Percentiles rank a stretch among this genome's conserved stretches.
Evolutionary conservation across 2,113 vertebrate genomes (phyloP).

Genomic region (Onychostoma macrolepis): DNA sequence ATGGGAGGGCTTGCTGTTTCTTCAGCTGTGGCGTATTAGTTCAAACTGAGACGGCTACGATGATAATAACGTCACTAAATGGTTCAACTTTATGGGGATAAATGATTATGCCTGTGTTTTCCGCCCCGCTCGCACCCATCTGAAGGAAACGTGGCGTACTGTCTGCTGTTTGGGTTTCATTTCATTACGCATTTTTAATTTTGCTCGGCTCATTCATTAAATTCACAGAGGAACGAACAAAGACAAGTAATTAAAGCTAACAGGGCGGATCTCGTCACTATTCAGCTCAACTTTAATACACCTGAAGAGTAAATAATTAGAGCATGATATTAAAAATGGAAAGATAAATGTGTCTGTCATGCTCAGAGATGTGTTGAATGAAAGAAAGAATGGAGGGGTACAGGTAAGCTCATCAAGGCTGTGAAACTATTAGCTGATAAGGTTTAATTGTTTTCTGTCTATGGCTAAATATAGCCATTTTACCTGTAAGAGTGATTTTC

Average conservation of each 20-base stretch:
- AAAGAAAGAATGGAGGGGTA: background rate
- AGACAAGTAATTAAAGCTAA: slow-evolving; percentile 58
- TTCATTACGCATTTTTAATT: slow-evolving; percentile 57
- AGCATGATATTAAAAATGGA: slow-evolving; percentile 59
- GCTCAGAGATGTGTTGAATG: slow-evolving; percentile 8
- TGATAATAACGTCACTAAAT: slow-evolving; percentile 50
- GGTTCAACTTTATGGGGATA: slow-evolving; percentile 43
- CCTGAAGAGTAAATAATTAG: slow-evolving; percentile 58
- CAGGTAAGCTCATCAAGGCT: background rate
- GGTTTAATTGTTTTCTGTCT: slow-evolving; percentile 31
- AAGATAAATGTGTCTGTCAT: slow-evolving; percentile 55
- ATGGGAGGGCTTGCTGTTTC: slow-evolving; percentile 48
- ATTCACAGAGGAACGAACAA: slow-evolving; percentile 46
- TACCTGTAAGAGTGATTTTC: background rate
- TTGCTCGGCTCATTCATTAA: slow-evolving; percentile 57
- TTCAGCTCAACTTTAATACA: slow-evolving; percentile 55
- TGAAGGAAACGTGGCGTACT: slow-evolving; percentile 24
- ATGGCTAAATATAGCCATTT: slow-evolving; percentile 15
- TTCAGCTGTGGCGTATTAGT: slow-evolving; percentile 46
- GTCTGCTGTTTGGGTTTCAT: slow-evolving; percentile 51
- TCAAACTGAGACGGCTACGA: slow-evolving; percentile 36
- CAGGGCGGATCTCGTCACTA: slow-evolving; percentile 41
- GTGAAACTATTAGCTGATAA: slow-evolving; percentile 23
- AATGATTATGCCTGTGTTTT: slow-evolving; percentile 50
- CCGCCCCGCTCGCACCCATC: slow-evolving; percentile 11